Evolutionary conservation across 2,888 invertebrate species (phyloP).

Genomic region (Chouioia cunea): DNA sequence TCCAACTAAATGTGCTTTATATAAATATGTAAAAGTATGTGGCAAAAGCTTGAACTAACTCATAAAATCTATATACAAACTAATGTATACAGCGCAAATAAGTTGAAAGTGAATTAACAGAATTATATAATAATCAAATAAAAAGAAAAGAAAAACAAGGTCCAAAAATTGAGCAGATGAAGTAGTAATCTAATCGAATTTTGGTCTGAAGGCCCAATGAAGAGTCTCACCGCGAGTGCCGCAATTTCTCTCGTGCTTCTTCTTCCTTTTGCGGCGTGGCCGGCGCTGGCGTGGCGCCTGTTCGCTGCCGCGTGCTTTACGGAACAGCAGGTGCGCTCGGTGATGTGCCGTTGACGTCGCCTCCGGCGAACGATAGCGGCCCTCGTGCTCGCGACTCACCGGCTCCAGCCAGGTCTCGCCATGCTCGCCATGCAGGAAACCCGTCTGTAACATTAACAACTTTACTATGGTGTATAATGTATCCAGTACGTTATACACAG

Average conservation of each 20-base stretch:
- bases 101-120: too few species aligned
- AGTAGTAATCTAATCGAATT: background rate
- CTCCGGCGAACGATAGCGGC: conserved; percentile 5
- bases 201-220: background rate
- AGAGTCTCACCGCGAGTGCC: conserved; percentile 66
- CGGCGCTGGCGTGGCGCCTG: conserved; percentile 44
- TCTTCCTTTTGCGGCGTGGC: conserved; percentile 67
- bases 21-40: too few species aligned
- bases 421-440: conserved; percentile 61
- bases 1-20: too few species aligned
- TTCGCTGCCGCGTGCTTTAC: conserved; percentile 20
- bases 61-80: too few species aligned
- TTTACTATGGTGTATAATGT: too few species aligned
- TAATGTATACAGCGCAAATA: too few species aligned
- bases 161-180: conserved; percentile 16
- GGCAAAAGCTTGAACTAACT: too few species aligned
- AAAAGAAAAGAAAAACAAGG: conserved; percentile 5
- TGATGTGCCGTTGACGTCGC: background rate
- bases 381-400: conserved; percentile 50
- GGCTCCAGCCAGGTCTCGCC: conserved; percentile 68
- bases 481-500: too few species aligned
- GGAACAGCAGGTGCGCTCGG: conserved; percentile 41
- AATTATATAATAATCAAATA: too few species aligned
- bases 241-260: conserved; percentile 70
- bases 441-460: conserved; percentile 54